A percentile compares a stretch with the other conserved stretches of the same genome.
Evolutionary conservation across 2,113 vertebrate genomes (phyloP).

Genomic region (Rhinopomastus cyanomelas): DNA sequence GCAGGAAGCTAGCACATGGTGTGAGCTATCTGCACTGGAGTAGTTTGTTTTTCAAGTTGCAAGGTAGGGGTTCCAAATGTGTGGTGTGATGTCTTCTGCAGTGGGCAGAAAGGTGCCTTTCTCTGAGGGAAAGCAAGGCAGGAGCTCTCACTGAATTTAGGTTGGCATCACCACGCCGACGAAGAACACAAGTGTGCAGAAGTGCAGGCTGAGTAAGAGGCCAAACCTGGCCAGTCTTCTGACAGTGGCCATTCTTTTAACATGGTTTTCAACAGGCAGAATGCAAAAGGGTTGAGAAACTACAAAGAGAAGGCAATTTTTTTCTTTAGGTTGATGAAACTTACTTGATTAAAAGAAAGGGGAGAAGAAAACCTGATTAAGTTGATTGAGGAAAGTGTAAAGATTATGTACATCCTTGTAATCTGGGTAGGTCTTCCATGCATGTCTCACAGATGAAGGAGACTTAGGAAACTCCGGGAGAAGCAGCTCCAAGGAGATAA

Average conservation of each 20-base stretch:
- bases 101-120: not conserved
- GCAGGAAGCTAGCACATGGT: not conserved
- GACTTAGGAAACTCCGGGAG: not conserved
- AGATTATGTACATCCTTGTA: not conserved
- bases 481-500: not conserved
- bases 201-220: not conserved
- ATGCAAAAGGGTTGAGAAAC: not conserved
- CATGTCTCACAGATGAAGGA: not conserved
- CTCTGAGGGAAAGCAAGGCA: not conserved
- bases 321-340: not conserved
- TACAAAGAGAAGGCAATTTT: not conserved
- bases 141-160: not conserved
- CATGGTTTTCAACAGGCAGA: not conserved
- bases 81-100: not conserved
- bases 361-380: not conserved
- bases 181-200: not conserved
- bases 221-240: not conserved
- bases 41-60: not conserved
- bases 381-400: not conserved
- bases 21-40: not conserved
- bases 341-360: not conserved
- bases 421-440: not conserved
- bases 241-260: not conserved
- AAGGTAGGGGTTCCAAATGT: not conserved
- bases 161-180: not conserved